Base-by-base conservation (phyloP, 2,113 vertebrate genomes). In the Scartelaos histophorus region DNA sequence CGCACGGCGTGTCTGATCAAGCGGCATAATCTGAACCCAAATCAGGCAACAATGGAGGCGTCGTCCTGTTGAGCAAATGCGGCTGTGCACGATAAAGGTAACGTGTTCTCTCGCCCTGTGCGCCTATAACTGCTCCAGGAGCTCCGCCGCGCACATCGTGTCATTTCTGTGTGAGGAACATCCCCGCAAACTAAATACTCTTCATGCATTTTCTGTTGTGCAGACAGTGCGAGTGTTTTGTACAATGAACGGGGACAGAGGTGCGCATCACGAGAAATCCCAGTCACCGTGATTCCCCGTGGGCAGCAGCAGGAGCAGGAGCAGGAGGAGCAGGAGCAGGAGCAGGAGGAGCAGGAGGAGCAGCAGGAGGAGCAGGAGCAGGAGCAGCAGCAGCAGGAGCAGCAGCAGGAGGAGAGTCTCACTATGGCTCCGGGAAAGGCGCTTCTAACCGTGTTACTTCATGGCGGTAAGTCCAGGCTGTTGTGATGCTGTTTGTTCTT, bases 401-500 rank as follows among this genome's bases (percentile, higher is more conserved):
- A n/a, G n/a, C n/a, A n/a, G n/a, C n/a, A n/a, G n/a, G n/a, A n/a
- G n/a, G n/a, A n/a, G n/a, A n/a, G n/a, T n/a, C n/a, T n/a, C 71
- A 16, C 16, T 69, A 93, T 92, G 91, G 84, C 87, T 82, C 35
- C 83, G 53, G 73, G 83, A 81, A 79, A 87, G 79, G 69, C 87
- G 35, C 56, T 85, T 2, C 45, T 85, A 21, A 73, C 93, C 43
- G 21, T 92, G 12, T 77, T 82, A 74, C 64, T 91, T 7, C 85
- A 85, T 15, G 85, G 87, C 80, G 92, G 93, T 94, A 84, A 94
- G 93, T 92, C 12, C 35, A 53, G 35, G 7, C 38, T 60, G 9
- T 13, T 0, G 9, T 46, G 61, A 58, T 69, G 19, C 51, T 54
- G 70, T 60, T 16, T 16, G 7, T n/a, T n/a, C 54, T 53, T 2